Conservation (phyloP, 2,797 vertebrate species). For the Carapus acus region DNA sequence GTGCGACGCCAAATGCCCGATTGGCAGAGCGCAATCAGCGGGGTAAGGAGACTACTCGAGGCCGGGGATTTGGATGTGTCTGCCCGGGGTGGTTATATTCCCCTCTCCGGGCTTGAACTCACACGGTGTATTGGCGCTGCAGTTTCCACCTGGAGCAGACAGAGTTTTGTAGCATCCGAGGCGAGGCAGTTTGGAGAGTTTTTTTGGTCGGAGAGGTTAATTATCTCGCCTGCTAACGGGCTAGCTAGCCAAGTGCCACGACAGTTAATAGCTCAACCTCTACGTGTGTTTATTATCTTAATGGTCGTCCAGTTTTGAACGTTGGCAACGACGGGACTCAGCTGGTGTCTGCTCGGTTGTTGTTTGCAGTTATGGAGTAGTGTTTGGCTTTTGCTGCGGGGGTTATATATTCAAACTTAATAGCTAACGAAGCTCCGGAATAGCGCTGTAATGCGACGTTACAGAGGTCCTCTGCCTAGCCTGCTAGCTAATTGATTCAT, state of each 20-base stretch:
- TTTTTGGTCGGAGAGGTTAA: slow-evolving; percentile 71
- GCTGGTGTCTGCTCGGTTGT: slow-evolving; percentile 9
- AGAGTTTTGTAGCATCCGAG: slow-evolving; percentile 49
- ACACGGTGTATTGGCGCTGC: slow-evolving; percentile 35
- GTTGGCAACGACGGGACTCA: slow-evolving; percentile 7
- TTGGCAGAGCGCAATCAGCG: slow-evolving; percentile 64
- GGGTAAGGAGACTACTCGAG: slow-evolving; percentile 72
- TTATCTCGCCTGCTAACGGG: slow-evolving; percentile 68
- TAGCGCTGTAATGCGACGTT: slow-evolving; percentile 66
- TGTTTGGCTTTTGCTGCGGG: slow-evolving; percentile 18
- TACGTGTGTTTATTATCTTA: slow-evolving; percentile 55
- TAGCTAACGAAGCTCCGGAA: slow-evolving; percentile 43
- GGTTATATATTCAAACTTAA: slow-evolving; percentile 37
- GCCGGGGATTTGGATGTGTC: slow-evolving; percentile 63
- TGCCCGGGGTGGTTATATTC: slow-evolving; percentile 37
- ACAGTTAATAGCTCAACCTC: slow-evolving; percentile 56
- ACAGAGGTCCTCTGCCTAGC: slow-evolving; percentile 55
- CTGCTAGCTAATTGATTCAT: slow-evolving; percentile 74
- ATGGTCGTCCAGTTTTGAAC: slow-evolving; percentile 20
- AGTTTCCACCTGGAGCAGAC: slow-evolving; percentile 52
- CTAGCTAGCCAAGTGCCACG: slow-evolving; percentile 76
- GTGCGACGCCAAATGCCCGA: slow-evolving; percentile 63
- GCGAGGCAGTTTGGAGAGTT: slow-evolving; percentile 59
- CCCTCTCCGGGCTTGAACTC: slow-evolving; percentile 25
- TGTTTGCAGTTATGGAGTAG: slow-evolving; percentile 31